Evolutionary conservation across 2,888 invertebrate species (phyloP), one percentile per base, ranked within the genome.

Genomic region (Osmoderma eremita): DNA sequence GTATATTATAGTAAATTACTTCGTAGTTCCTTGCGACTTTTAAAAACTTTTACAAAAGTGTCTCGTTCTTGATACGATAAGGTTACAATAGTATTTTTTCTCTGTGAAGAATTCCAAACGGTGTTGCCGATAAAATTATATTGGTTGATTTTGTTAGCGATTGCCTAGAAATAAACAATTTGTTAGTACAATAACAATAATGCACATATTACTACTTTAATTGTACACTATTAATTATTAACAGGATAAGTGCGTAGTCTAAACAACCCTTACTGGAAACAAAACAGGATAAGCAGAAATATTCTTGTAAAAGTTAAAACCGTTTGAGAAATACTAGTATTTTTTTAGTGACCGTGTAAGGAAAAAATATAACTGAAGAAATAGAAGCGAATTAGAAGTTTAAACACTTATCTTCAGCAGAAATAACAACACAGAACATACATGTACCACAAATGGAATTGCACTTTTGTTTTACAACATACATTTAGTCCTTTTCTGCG

Each of bases 131-230:
- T 71, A 70, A 62, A 67, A 62, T 67, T 67, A 45, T 72, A 70
- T 74, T 74, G 71, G 74, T 68, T 74, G 70, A 71, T 67, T 76
- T 77, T 76, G 78, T 81, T 81, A 81, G 79, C 81, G 81, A 77
- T 80, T 80, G 74, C 80, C 81, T 81, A 79, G 75, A 80, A 81
- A 77, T 71, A 78, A 78, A 80, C 45, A 61, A 13, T 45, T 61
- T 61, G 58, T 61, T 61, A 61, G 58, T 61, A 61, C 10, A 17
- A 24, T 42, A 58, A 58, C 13, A 45, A 22, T 30, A 20, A 42
- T 8, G 13, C 24, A 45, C 24, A 15, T 61, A 61, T 24, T 22
- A 22, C 30, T 30, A 30, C 10, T 30, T 30, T 30, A 30, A 30
- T 30, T 5, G 30, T 30, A 30, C 30, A 30, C 30, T 30, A 30